phyloP scores from a whole-genome alignment of 2,888 invertebrate genomes.

The Hyposoter didymator region DNA sequence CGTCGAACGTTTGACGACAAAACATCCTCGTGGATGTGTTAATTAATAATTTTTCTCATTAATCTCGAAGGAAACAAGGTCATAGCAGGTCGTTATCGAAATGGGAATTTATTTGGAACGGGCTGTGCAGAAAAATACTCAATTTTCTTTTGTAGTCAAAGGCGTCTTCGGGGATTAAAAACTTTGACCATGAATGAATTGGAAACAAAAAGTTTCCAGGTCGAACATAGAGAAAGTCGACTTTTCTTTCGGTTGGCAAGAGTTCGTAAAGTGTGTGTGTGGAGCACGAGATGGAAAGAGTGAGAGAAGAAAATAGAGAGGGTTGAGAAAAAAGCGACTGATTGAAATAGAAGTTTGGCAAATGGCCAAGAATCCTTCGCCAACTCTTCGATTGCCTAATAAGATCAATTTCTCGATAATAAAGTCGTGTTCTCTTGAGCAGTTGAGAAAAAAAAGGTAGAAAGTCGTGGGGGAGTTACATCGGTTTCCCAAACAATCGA shows the following conservation, averaged over 20 bases:
- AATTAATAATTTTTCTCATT: not conserved
- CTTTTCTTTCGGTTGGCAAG: constrained; percentile 16
- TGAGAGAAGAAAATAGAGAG: constrained; percentile 39
- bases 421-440: constrained; percentile 73
- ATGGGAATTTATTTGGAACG: not conserved
- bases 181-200: constrained; percentile 8
- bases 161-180: constrained; percentile 20
- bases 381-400: constrained; percentile 74
- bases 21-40: not conserved
- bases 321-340: constrained; percentile 26
- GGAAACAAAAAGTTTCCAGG: constrained; percentile 48
- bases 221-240: constrained; percentile 22
- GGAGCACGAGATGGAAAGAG: not conserved
- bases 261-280: constrained; percentile 26
- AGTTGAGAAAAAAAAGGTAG: constrained; percentile 16
- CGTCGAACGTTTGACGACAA: not conserved
- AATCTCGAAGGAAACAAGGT: not conserved
- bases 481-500: constrained; percentile 58
- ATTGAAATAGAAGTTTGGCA: constrained; percentile 66
- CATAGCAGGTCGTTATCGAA: not conserved
- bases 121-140: not conserved
- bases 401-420: constrained; percentile 84
- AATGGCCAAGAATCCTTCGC: constrained; percentile 59
- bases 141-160: constrained; percentile 1
- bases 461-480: constrained; percentile 39